Percentiles rank a stretch among this genome's conserved stretches.
phyloP scores from a whole-genome alignment of 2,113 vertebrate species.

The Coptodon bakossiorum region DNA sequence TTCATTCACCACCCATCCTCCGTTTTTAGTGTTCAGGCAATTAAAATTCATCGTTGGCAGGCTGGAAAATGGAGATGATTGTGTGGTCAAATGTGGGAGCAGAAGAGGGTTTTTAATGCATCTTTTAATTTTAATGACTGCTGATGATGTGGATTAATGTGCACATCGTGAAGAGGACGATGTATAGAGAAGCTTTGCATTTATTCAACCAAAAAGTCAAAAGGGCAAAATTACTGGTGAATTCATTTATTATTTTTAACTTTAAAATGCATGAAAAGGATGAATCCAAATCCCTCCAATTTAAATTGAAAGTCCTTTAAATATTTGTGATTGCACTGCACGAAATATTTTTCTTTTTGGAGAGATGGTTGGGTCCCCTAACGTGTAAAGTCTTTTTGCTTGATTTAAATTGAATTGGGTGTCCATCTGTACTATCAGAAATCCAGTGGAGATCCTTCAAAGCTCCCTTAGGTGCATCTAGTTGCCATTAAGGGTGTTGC shows the following conservation, averaged over 20 bases:
- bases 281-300: not conserved
- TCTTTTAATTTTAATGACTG: not conserved
- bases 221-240: not conserved
- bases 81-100: not conserved
- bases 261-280: not conserved
- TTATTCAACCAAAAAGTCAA: not conserved
- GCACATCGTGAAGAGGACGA: not conserved
- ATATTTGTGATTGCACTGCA: not conserved
- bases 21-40: not conserved
- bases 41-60: constrained; percentile 11
- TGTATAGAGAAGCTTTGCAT: not conserved
- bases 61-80: not conserved
- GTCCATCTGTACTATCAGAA: not conserved
- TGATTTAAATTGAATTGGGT: not conserved
- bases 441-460: not conserved
- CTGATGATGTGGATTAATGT: not conserved
- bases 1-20: not conserved
- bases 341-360: not conserved
- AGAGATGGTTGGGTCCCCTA: not conserved
- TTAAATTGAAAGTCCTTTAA: not conserved
- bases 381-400: not conserved
- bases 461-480: not conserved
- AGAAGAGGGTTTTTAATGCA: not conserved
- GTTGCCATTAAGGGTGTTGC: fast-evolving
- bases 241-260: not conserved